Evolutionary conservation across 2,888 invertebrate genomes (phyloP).

Genomic region (Sarcophaga caerulescens): DNA sequence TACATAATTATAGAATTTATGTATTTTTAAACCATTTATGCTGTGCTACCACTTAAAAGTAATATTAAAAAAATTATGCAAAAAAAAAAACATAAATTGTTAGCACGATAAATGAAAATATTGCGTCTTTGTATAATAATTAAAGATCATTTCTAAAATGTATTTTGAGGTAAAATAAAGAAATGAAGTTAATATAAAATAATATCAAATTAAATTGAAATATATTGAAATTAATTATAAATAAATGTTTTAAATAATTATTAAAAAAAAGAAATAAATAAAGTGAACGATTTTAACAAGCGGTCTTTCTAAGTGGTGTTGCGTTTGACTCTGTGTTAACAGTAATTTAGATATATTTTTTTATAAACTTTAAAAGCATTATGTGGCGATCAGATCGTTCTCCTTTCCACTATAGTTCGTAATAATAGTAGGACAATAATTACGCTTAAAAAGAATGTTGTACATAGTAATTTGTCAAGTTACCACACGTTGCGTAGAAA

Average conservation of each 20-base stretch:
- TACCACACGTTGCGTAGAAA: no score
- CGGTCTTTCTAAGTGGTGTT: background rate
- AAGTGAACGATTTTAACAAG: slow-evolving; percentile 51
- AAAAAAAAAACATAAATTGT: slow-evolving; percentile 18
- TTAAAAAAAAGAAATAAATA: slow-evolving; percentile 32
- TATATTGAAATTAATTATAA: slow-evolving; percentile 14
- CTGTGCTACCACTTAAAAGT: slow-evolving; percentile 22
- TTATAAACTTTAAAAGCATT: background rate
- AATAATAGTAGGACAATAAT: no score
- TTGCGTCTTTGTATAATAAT: slow-evolving; percentile 48
- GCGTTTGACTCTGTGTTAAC: background rate
- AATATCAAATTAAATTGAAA: slow-evolving; percentile 41
- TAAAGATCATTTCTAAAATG: slow-evolving; percentile 43
- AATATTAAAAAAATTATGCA: background rate
- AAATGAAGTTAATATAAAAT: slow-evolving; percentile 23
- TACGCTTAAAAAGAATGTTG: no score
- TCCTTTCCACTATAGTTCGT: no score
- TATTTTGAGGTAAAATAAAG: slow-evolving; percentile 35
- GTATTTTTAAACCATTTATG: background rate
- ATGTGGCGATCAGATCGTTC: no score
- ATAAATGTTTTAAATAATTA: slow-evolving; percentile 47
- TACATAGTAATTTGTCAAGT: no score
- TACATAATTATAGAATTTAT: slow-evolving; percentile 5
- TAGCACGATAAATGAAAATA: slow-evolving; percentile 34
- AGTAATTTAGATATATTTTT: background rate